Evolutionary conservation across 2,797 vertebrate genomes (phyloP).

Genomic region (Geotrypetes seraphini): DNA sequence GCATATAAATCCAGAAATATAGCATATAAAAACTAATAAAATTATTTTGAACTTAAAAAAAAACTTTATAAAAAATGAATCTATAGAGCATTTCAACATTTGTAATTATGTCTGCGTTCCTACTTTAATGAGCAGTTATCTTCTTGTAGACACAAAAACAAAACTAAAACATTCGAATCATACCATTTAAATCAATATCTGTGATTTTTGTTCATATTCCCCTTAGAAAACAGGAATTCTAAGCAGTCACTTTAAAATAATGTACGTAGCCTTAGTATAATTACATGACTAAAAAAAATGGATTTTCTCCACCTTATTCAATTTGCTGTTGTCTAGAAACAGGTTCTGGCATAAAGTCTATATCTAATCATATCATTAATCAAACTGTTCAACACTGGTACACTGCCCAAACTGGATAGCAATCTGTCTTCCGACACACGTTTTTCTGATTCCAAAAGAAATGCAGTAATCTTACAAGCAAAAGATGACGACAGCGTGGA

Average conservation of each 20-base stretch:
- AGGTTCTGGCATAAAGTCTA: slow-evolving; percentile 44
- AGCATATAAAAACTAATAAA: too few relatives aligned
- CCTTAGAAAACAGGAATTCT: slow-evolving; percentile 1
- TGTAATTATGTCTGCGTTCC: too few relatives aligned
- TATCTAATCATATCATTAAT: slow-evolving; percentile 62
- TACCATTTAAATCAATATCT: slow-evolving; percentile 7
- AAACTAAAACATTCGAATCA: too few relatives aligned
- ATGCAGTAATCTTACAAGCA: neutral
- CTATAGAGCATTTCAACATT: too few relatives aligned
- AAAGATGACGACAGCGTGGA: neutral
- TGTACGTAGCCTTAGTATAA: slow-evolving; percentile 10
- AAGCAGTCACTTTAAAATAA: slow-evolving; percentile 3
- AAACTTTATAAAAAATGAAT: too few relatives aligned
- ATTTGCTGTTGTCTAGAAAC: slow-evolving; percentile 46
- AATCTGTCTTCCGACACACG: slow-evolving; percentile 54
- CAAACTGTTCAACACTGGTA: slow-evolving; percentile 29
- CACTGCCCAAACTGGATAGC: slow-evolving; percentile 31
- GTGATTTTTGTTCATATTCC: neutral
- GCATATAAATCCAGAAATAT: too few relatives aligned
- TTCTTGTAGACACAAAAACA: neutral
- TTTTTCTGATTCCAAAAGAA: slow-evolving; percentile 6
- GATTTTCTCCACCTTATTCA: slow-evolving; percentile 35
- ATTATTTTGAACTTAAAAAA: too few relatives aligned
- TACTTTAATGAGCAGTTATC: neutral
- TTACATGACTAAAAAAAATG: slow-evolving; percentile 4